These are phyloP conservation scores for Liasis olivaceus DNA, from an alignment of 2,797 vertebrate species.

Conservation along the genomic window DNA sequence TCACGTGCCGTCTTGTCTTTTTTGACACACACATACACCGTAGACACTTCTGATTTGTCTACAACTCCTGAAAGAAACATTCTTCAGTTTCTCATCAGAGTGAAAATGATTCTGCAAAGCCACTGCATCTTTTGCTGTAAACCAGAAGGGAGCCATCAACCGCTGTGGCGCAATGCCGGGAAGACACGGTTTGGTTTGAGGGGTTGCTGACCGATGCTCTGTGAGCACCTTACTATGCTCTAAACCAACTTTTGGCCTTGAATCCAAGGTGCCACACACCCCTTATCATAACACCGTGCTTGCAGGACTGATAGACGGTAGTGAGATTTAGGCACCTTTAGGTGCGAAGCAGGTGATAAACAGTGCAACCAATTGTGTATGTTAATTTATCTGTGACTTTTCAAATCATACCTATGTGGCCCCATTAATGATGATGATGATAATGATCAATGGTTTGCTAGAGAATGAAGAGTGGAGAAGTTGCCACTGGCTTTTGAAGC, in stretches of 20 bases:
- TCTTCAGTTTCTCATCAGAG: neutral
- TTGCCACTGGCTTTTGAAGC: neutral
- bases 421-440: neutral
- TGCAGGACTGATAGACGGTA: neutral
- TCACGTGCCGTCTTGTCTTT: neutral
- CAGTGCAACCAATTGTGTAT: neutral
- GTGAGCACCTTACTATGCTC: neutral
- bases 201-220: neutral
- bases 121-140: neutral
- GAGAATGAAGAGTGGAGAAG: neutral
- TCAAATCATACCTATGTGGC: neutral
- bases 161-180: neutral
- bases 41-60: neutral
- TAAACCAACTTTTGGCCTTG: neutral
- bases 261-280: neutral
- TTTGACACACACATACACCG: too few relatives aligned
- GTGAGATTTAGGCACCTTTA: neutral
- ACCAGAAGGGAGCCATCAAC: neutral
- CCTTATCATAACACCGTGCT: neutral
- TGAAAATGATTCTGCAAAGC: neutral
- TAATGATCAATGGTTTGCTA: neutral
- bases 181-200: neutral
- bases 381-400: conserved; percentile 24
- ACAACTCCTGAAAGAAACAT: neutral
- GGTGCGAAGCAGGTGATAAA: neutral